Percentiles rank a stretch among this genome's conserved stretches.
phyloP scores from a whole-genome alignment of 1,140 invertebrate species.

The Littorina saxatilis region DNA sequence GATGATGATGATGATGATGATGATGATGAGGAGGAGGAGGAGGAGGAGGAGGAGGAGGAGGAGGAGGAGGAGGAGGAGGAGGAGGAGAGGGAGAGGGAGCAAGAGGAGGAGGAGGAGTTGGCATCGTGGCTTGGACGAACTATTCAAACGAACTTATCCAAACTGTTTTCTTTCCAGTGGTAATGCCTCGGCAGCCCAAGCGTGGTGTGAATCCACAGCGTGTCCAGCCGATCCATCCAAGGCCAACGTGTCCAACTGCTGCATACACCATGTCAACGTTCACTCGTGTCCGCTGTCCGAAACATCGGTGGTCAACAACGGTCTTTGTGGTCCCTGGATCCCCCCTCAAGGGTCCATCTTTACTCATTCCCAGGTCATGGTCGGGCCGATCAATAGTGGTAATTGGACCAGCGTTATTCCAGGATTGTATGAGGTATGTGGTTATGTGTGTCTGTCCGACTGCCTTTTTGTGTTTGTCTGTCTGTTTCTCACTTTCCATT shows the following conservation, averaged over 20 bases:
- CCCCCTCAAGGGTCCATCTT: constrained; percentile 55
- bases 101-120: too few relatives aligned
- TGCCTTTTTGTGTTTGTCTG: neutral
- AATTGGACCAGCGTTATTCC: constrained; percentile 61
- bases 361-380: constrained; percentile 59
- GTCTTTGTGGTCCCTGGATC: constrained; percentile 68
- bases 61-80: too few relatives aligned
- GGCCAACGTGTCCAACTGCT: constrained; percentile 61
- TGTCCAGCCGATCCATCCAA: constrained; percentile 47
- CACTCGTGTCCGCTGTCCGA: constrained; percentile 61
- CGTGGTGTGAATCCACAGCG: constrained; percentile 56
- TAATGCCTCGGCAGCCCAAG: constrained; percentile 46
- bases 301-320: constrained; percentile 37
- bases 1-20: neutral
- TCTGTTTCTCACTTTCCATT: neutral
- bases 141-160: neutral
- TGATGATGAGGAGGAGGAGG: too few relatives aligned
- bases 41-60: neutral
- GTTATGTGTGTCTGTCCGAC: neutral
- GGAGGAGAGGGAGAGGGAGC: too few relatives aligned
- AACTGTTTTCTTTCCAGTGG: constrained; percentile 30
- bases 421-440: constrained; percentile 53
- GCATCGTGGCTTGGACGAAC: too few relatives aligned
- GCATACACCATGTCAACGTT: constrained; percentile 68
- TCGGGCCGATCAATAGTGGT: constrained; percentile 49